These are phyloP conservation scores for Trichosurus vulpecula DNA, from an alignment of 2,797 vertebrate species.

Conservation along the genomic window DNA sequence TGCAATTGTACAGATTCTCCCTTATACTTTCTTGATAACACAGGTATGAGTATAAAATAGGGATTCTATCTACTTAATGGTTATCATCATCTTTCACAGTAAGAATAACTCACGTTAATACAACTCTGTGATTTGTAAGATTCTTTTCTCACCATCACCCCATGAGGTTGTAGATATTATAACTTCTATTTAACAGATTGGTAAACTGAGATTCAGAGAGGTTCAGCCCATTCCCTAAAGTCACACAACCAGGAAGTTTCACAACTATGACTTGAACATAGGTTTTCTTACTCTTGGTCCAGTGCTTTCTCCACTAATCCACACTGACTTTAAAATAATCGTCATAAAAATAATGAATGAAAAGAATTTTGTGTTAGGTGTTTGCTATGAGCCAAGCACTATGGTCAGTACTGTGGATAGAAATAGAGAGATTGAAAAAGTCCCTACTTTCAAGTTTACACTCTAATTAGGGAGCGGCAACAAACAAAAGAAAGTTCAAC, in stretches of 20 bases:
- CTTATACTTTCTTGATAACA: no score
- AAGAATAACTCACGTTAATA: background rate
- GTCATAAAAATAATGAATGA: no score
- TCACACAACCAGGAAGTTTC: background rate
- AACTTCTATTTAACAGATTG: background rate
- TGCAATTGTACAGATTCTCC: no score
- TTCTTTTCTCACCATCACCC: background rate
- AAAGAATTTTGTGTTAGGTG: no score
- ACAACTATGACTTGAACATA: constrained; percentile 18
- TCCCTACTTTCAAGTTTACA: no score
- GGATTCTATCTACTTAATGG: no score
- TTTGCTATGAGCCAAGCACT: background rate
- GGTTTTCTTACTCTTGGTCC: constrained; percentile 22
- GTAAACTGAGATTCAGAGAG: constrained; percentile 9
- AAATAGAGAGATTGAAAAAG: no score
- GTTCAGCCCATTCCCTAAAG: constrained; percentile 7
- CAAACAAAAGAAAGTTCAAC: no score
- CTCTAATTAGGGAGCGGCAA: no score
- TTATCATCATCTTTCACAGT: background rate
- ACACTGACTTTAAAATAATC: background rate
- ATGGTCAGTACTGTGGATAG: no score
- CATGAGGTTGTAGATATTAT: background rate
- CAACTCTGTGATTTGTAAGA: background rate
- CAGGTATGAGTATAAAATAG: no score
- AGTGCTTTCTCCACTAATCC: background rate